Base-by-base conservation (phyloP, 2,113 vertebrate species). In the Dasyornis broadbenti region DNA sequence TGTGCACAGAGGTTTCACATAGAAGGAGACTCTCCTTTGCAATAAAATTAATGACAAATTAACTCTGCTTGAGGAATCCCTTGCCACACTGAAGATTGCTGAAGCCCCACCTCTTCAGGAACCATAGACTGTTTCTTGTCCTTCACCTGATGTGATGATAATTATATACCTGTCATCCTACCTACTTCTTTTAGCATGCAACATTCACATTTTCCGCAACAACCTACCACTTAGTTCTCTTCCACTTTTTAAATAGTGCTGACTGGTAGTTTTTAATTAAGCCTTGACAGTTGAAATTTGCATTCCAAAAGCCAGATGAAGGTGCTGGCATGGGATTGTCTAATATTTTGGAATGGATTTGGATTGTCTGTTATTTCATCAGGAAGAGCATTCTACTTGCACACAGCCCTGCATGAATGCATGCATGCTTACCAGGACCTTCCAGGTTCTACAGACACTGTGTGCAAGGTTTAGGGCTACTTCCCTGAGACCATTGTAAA, bases 201-300 rank as follows among this genome's bases (percentile, higher is more conserved):
- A 96, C 95, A 94, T 97, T 89, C 94, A 96, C 89, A 77, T 96
- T 97, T 95, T 83, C 91, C 0, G 18, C 92, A 97, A 95, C 96
- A 98, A 98, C 97, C 98, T 96, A 97, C 96, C 94, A 98, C 97
- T 98, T 98, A 98, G 95, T 97, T 97, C 91, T 94, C 92, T 98
- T 97, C 97, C 95, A 96, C 61, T 96, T 97, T 96, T 98, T 97
- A 97, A 98, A 97, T 97, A 97, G 69, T 97, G 97, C 98, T 97
- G 97, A 98, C 96, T 98, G 91, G 95, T 97, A 96, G 86, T 96
- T 98, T 98, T 98, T 98, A 98, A 98, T 98, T 98, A 98, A 97
- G 95, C 93, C 90, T 93, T 98, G 97, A 98, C 98, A 97, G 96
- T 84, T 96, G 79, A 97, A 98, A 98, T 98, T 98, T 98, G 97